Conservation (phyloP, 1,140 invertebrate species). For the Papilio dardanus region DNA sequence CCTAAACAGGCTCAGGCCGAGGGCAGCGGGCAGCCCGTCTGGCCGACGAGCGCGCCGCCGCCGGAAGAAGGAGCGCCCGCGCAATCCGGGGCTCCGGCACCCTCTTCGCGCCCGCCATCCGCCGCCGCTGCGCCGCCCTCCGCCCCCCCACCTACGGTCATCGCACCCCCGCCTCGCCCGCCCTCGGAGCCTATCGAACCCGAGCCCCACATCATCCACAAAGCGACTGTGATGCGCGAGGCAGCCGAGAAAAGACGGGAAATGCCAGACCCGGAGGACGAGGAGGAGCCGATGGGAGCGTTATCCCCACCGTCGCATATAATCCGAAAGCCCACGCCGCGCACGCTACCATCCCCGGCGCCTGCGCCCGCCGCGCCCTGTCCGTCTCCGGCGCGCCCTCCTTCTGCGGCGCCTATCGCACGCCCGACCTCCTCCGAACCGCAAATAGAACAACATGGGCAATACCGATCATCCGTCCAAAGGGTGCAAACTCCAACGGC, state of each 20-base stretch:
- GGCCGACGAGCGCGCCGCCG: conserved; percentile 68
- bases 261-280: conserved; percentile 75
- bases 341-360: conserved; percentile 70
- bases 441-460: conserved; percentile 53
- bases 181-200: conserved; percentile 77
- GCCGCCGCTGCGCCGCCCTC: conserved; percentile 71
- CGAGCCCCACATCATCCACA: conserved; percentile 78
- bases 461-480: conserved; percentile 61
- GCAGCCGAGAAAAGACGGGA: conserved; percentile 78
- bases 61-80: conserved; percentile 77
- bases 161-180: conserved; percentile 62
- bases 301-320: conserved; percentile 78
- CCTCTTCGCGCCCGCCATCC: conserved; percentile 69
- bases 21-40: conserved; percentile 66
- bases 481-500: conserved; percentile 67
- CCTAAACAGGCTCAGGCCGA: conserved; percentile 83
- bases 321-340: conserved; percentile 68
- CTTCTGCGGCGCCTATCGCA: conserved; percentile 56
- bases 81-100: conserved; percentile 67
- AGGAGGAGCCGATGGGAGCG: conserved; percentile 66
- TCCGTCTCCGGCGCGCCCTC: conserved; percentile 66
- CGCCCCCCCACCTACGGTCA: conserved; percentile 57
- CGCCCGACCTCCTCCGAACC: conserved; percentile 48
- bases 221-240: conserved; percentile 81
- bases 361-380: conserved; percentile 66